Conservation (phyloP, 2,888 invertebrate genomes). For the Tortrix viridana region DNA sequence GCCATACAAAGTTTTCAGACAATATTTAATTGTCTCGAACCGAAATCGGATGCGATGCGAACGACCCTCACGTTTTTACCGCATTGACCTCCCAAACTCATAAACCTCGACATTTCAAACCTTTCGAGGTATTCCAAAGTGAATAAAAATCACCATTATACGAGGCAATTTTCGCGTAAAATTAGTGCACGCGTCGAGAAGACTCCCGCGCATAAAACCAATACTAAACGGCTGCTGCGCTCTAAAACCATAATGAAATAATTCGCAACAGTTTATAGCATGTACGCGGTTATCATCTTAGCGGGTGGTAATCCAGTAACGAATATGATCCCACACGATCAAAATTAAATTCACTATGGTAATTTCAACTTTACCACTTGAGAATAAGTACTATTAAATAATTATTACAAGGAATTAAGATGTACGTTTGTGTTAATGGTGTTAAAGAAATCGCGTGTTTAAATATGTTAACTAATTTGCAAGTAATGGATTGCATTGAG, state of each 20-base stretch:
- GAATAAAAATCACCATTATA: slow-evolving; percentile 33
- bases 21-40: no score
- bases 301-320: slow-evolving; percentile 75
- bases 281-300: slow-evolving; percentile 63
- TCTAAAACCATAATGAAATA: slow-evolving; percentile 61
- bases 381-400: slow-evolving; percentile 9
- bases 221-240: slow-evolving; percentile 14
- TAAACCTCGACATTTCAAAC: slow-evolving; percentile 1
- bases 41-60: no score
- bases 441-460: slow-evolving; percentile 57
- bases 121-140: neutral
- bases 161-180: slow-evolving; percentile 30
- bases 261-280: slow-evolving; percentile 74
- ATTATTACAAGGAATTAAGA: slow-evolving; percentile 52
- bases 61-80: no score
- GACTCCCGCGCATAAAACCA: slow-evolving; percentile 18
- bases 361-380: slow-evolving; percentile 11
- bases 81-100: neutral
- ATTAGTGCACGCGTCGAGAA: slow-evolving; percentile 31
- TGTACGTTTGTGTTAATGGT: slow-evolving; percentile 48
- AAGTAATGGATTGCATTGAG: slow-evolving; percentile 55
- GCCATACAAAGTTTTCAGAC: no score
- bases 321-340: slow-evolving; percentile 42
- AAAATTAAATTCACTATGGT: slow-evolving; percentile 51
- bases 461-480: slow-evolving; percentile 57